Evolutionary conservation across 2,888 invertebrate genomes (phyloP).

Genomic region (Homarus gammarus): DNA sequence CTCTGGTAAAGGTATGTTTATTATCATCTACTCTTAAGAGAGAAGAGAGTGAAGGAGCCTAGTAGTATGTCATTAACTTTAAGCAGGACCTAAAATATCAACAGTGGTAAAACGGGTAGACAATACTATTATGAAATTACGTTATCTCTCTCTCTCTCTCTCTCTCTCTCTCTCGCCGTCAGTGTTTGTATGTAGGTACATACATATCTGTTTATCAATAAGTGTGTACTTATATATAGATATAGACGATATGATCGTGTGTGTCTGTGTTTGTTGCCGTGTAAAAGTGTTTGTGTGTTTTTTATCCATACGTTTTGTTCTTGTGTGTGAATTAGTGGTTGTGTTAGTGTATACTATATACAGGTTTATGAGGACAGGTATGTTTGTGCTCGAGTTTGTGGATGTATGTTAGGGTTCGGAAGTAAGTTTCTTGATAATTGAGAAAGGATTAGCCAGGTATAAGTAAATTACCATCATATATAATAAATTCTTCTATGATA

Average conservation of each 20-base stretch:
- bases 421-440: no score
- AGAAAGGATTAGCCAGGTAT: no score
- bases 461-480: no score
- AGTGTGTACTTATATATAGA: constrained; percentile 15
- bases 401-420: background rate
- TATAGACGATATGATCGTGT: constrained; percentile 9
- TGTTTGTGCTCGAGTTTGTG: background rate
- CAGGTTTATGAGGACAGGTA: constrained; percentile 19
- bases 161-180: background rate
- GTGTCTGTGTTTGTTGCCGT: constrained; percentile 16
- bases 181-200: background rate
- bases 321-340: no score
- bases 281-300: constrained; percentile 3
- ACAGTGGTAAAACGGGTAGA: background rate
- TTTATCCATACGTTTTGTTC: no score
- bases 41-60: no score
- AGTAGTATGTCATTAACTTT: no score
- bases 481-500: no score
- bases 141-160: no score
- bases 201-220: constrained; percentile 5
- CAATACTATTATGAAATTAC: background rate
- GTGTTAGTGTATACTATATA: no score
- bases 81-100: no score
- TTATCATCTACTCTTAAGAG: no score
- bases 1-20: background rate